Conservation (phyloP, 1,140 invertebrate species). For the Thalassaphorura encarpata region DNA sequence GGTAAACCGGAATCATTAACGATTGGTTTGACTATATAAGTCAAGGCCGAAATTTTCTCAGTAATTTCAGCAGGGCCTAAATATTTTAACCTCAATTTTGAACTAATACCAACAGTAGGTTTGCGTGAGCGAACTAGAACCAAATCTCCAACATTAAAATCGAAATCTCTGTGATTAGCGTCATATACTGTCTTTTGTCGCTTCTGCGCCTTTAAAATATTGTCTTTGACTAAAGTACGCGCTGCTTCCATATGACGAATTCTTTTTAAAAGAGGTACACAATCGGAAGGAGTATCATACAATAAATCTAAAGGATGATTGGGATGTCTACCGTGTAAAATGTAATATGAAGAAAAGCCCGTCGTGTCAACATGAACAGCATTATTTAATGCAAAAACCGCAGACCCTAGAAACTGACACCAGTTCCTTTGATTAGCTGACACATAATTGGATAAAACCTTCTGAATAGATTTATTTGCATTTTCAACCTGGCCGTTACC, state of each 20-base stretch:
- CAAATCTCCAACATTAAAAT: neutral
- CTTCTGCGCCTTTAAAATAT: neutral
- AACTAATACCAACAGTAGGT: neutral
- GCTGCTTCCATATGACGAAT: neutral
- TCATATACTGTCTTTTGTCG: neutral
- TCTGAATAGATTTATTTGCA: constrained; percentile 23
- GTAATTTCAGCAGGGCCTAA: neutral
- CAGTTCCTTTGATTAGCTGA: neutral
- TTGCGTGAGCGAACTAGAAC: neutral
- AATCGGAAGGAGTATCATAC: neutral
- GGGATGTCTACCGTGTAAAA: neutral
- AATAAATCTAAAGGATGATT: neutral
- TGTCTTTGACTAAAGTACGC: neutral
- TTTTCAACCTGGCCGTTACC: constrained; percentile 31
- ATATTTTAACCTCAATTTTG: neutral
- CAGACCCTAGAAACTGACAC: neutral
- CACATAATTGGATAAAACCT: constrained; percentile 11
- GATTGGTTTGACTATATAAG: too few relatives aligned
- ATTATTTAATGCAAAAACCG: neutral
- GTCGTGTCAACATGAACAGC: neutral
- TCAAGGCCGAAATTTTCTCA: neutral
- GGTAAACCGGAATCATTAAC: too few relatives aligned
- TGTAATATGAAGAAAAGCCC: neutral
- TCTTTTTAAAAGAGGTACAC: neutral
- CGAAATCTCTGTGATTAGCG: neutral